Conservation (phyloP, 2,888 invertebrate species). For the Leucoptera coffeella region DNA sequence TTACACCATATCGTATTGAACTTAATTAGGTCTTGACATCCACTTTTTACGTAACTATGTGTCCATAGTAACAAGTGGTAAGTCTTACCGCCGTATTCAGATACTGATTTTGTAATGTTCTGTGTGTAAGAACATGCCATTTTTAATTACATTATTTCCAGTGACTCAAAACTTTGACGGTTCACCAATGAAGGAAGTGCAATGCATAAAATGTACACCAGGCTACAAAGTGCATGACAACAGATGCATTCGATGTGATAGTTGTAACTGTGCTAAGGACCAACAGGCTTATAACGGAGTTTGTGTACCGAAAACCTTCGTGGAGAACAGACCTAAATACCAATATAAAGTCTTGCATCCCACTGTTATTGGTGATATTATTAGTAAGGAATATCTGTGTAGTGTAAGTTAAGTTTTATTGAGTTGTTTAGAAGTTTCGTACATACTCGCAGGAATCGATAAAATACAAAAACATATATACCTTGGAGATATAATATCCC, state of each 20-base stretch:
- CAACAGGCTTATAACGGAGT: conserved; percentile 20
- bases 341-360: conserved; percentile 21
- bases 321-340: conserved; percentile 23
- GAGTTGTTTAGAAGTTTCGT: too few relatives aligned
- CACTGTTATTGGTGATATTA: conserved; percentile 17
- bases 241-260: conserved; percentile 21
- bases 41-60: too few relatives aligned
- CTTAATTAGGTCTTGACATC: too few relatives aligned
- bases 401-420: conserved; percentile 18
- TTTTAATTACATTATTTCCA: conserved; percentile 8
- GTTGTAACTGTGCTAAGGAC: conserved; percentile 19
- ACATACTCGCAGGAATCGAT: too few relatives aligned
- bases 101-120: too few relatives aligned
- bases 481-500: too few relatives aligned
- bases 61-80: neutral
- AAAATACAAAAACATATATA: too few relatives aligned
- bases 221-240: conserved; percentile 20
- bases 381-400: conserved; percentile 33
- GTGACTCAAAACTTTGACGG: conserved; percentile 38
- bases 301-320: conserved; percentile 23
- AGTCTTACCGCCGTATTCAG: too few relatives aligned
- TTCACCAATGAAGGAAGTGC: conserved; percentile 27
- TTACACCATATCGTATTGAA: too few relatives aligned
- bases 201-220: conserved; percentile 32
- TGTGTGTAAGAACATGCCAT: neutral